Percentiles rank a stretch among this genome's conserved stretches.
phyloP scores from a whole-genome alignment of 2,888 invertebrate genomes.

The Gerris lacustris region DNA sequence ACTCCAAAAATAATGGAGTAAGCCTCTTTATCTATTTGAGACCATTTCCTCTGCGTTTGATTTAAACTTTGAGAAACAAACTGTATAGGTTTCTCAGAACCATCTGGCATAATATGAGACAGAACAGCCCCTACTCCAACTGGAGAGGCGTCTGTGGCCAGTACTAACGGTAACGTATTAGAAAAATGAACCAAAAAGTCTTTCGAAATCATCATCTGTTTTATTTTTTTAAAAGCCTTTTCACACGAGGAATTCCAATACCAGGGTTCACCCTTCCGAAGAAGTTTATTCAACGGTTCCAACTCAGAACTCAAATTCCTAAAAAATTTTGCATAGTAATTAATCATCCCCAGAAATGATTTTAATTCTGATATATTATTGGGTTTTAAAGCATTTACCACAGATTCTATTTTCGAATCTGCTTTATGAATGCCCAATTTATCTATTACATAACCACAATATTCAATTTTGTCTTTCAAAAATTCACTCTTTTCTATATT shows the following conservation, averaged over 20 bases:
- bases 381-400: constrained; percentile 4
- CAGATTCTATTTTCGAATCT: constrained; percentile 6
- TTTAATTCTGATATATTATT: constrained; percentile 9
- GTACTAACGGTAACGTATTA: constrained; percentile 11
- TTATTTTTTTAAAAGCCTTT: constrained; percentile 6
- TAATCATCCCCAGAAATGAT: constrained; percentile 16
- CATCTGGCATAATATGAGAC: constrained; percentile 1
- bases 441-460: constrained; percentile 11
- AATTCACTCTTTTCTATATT: constrained; percentile 11
- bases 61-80: too few species aligned
- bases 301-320: neutral
- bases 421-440: constrained; percentile 12
- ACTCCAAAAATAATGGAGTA: too few species aligned
- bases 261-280: constrained; percentile 2
- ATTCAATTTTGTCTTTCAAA: constrained; percentile 10
- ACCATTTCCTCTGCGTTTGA: too few species aligned
- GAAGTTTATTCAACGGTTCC: constrained; percentile 10
- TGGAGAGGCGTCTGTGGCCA: constrained; percentile 16
- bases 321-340: constrained; percentile 13
- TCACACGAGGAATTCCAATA: constrained; percentile 1
- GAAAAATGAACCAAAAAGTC: constrained; percentile 12
- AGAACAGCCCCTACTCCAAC: constrained; percentile 16
- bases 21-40: too few species aligned
- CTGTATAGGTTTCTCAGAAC: neutral
- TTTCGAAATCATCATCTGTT: constrained; percentile 11